Base-by-base conservation (phyloP, 2,797 vertebrate genomes). In the Paguma larvata region DNA sequence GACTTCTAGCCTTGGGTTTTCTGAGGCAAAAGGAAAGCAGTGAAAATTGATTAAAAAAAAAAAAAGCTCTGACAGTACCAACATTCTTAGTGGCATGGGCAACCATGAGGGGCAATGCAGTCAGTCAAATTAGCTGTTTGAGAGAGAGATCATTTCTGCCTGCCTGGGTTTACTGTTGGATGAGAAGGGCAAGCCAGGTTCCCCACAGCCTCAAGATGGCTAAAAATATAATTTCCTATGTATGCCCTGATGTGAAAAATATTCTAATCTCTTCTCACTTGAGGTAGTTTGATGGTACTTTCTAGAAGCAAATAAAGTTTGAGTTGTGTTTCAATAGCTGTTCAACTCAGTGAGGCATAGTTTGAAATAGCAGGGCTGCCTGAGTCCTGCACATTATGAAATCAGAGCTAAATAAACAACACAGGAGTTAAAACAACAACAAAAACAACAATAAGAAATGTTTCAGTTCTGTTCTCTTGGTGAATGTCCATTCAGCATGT, bases 281-380 rank as follows among this genome's bases (percentile, higher is more conserved):
- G 44, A 92, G 21, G 82, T 51, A 18, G 38, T 72, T 86, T 34
- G 38, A 62, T 44, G 41, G 38, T 67, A 78, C 21, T 85, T 96
- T 94, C 70, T 83, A 95, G 93, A 89, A 89, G 46, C 67, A 91
- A 75, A 70, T 63, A 27, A 78, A 41, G 63, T 27, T 72, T 83
- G 51, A 46, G 56, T 9, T 59, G 78, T 78, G 32, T 90, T 87
- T 51, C 41, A 23, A 27, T 15, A 73, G 56, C 48, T 27, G 2
- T 85, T 89, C 10, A 78, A n/a, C 41, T 84, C 78, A 23, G 41
- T 34, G 14, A 68, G 62, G 41, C 19, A 1, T 34, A 13, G 94
- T 92, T 62, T 27, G 83, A 94, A 98, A 96, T 56, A 88, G 32
- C n/a, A 53, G 70, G 46, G 38, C 53, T 46, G 67, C 46, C 84